Conservation (phyloP, 2,888 invertebrate species). For the Epinotia brunnichana region DNA sequence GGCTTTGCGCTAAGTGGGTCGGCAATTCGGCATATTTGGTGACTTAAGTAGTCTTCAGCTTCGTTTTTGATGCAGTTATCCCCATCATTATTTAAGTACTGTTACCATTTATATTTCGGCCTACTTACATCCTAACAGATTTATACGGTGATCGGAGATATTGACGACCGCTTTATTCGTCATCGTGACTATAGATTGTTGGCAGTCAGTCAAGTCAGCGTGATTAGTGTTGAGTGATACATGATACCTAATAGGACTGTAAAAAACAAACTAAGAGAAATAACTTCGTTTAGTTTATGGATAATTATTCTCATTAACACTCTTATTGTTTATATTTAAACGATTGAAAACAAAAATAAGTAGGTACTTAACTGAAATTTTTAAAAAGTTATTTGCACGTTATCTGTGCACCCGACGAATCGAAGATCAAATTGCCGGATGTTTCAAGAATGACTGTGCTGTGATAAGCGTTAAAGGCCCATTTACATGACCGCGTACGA, state of each 20-base stretch:
- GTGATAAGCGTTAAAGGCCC: no score
- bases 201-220: constrained; percentile 63
- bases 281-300: background rate
- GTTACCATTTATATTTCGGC: constrained; percentile 14
- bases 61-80: constrained; percentile 8
- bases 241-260: constrained; percentile 44
- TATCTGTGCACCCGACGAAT: no score
- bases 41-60: constrained; percentile 2
- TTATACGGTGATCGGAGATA: constrained; percentile 13
- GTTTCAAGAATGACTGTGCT: no score
- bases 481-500: no score
- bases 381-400: no score
- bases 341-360: no score
- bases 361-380: no score
- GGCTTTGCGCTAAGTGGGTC: background rate
- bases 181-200: constrained; percentile 55
- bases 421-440: no score
- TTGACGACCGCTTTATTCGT: constrained; percentile 47
- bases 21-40: background rate
- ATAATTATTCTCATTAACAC: no score
- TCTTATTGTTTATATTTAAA: no score
- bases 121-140: constrained; percentile 24
- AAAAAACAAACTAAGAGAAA: constrained; percentile 31
- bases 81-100: background rate
- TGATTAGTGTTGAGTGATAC: constrained; percentile 59